A percentile compares a stretch with the other conserved stretches of the same genome.
Evolutionary conservation across 2,888 invertebrate genomes (phyloP).

Genomic region (Drosophila setosimentum): DNA sequence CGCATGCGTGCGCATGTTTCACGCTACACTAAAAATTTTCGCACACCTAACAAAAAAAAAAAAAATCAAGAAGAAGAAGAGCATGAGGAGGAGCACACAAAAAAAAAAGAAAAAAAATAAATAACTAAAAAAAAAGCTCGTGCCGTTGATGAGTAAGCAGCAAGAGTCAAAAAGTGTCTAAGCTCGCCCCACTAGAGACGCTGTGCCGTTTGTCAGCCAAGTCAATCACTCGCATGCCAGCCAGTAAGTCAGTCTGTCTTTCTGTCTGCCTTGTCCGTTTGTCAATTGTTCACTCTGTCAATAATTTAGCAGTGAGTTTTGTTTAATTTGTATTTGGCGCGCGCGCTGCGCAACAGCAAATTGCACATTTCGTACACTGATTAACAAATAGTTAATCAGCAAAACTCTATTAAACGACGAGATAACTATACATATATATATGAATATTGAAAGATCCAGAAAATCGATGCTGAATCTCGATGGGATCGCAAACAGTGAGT

Average conservation of each 20-base stretch:
- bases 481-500: slow-evolving; percentile 19
- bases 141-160: slow-evolving; percentile 72
- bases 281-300: slow-evolving; percentile 12
- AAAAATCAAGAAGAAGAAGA: slow-evolving; percentile 27
- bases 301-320: slow-evolving; percentile 43
- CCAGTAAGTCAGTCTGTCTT: slow-evolving; percentile 9
- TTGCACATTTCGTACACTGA: slow-evolving; percentile 53
- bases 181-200: slow-evolving; percentile 20
- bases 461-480: slow-evolving; percentile 23
- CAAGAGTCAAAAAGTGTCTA: slow-evolving; percentile 36
- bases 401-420: slow-evolving; percentile 23
- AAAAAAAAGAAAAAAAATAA: slow-evolving; percentile 8
- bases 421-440: slow-evolving; percentile 3
- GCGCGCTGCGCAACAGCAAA: slow-evolving; percentile 63
- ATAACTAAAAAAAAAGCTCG: slow-evolving; percentile 38
- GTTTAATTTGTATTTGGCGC: slow-evolving; percentile 43
- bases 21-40: slow-evolving; percentile 76
- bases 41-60: slow-evolving; percentile 42
- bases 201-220: slow-evolving; percentile 40
- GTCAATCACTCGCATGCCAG: slow-evolving; percentile 22
- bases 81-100: slow-evolving; percentile 1
- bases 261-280: not conserved
- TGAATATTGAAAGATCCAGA: slow-evolving; percentile 34
- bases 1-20: slow-evolving; percentile 81
- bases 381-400: slow-evolving; percentile 55